Conservation (phyloP, 2,888 invertebrate species). For the Drosophila meridionalis region DNA sequence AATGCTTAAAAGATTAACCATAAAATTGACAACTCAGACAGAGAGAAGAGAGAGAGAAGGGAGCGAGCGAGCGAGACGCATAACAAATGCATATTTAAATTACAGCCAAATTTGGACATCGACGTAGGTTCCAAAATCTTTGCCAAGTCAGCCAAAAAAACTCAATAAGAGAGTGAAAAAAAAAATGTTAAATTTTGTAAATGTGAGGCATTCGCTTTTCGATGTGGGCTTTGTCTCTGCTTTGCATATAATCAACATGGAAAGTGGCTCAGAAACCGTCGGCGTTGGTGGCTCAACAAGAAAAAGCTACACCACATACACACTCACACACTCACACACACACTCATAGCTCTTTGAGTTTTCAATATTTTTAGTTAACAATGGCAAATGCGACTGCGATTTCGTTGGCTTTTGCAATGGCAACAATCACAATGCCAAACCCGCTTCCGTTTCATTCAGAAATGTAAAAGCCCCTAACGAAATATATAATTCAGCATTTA, state of each 20-base stretch:
- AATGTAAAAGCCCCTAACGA: slow-evolving; percentile 5
- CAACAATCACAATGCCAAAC: slow-evolving; percentile 54
- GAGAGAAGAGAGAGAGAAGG: neutral
- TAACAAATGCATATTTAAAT: slow-evolving; percentile 70
- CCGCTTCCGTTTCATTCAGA: slow-evolving; percentile 61
- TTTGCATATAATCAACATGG: slow-evolving; percentile 59
- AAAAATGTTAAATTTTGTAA: slow-evolving; percentile 31
- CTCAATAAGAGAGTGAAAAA: neutral
- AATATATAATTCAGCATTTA: slow-evolving; percentile 5
- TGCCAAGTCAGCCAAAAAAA: slow-evolving; percentile 52
- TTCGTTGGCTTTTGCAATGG: slow-evolving; percentile 21
- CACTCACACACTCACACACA: slow-evolving; percentile 18
- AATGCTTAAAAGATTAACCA: slow-evolving; percentile 13
- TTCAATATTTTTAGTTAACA: slow-evolving; percentile 54
- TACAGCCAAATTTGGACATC: slow-evolving; percentile 57
- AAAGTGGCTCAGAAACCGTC: slow-evolving; percentile 49
- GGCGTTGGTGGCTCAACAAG: slow-evolving; percentile 48
- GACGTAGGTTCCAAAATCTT: slow-evolving; percentile 55
- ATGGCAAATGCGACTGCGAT: slow-evolving; percentile 40
- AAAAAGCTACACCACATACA: slow-evolving; percentile 30
- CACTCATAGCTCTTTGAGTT: slow-evolving; percentile 39
- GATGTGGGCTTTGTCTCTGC: slow-evolving; percentile 59
- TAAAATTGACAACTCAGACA: slow-evolving; percentile 22
- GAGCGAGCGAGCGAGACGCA: slow-evolving; percentile 15
- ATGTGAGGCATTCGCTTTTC: slow-evolving; percentile 43